Conservation (phyloP, 2,113 vertebrate genomes). For the Verasper variegatus region DNA sequence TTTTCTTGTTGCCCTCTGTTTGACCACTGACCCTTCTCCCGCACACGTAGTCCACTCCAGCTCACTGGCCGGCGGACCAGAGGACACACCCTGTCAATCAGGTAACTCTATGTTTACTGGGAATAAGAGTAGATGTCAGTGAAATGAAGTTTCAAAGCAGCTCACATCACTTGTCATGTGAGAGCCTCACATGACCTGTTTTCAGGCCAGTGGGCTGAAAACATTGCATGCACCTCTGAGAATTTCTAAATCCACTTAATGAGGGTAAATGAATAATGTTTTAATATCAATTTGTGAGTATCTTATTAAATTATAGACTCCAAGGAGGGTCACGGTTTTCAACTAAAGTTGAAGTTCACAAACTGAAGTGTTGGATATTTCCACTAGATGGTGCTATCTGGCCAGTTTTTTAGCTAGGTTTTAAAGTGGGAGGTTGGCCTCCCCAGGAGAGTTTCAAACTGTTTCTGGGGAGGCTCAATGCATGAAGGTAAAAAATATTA, state of each 20-base stretch:
- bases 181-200: neutral
- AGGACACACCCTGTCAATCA: slow-evolving; percentile 76
- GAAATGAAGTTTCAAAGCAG: neutral
- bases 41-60: slow-evolving; percentile 67
- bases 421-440: neutral
- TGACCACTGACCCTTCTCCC: slow-evolving; percentile 42
- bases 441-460: too few species aligned
- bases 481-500: neutral
- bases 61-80: slow-evolving; percentile 77
- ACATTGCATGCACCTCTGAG: neutral
- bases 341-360: neutral
- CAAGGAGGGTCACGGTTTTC: neutral
- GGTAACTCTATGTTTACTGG: slow-evolving; percentile 63
- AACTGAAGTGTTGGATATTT: neutral
- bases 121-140: neutral
- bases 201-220: neutral
- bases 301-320: neutral
- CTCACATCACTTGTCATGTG: neutral
- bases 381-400: slow-evolving; percentile 64
- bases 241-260: slow-evolving; percentile 1
- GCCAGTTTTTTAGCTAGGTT: neutral
- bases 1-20: slow-evolving; percentile 35
- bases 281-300: neutral
- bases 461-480: too few species aligned
- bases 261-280: neutral